A percentile compares a stretch with the other conserved stretches of the same genome.
phyloP scores from a whole-genome alignment of 2,797 vertebrate genomes.

The Heliangelus exortis region DNA sequence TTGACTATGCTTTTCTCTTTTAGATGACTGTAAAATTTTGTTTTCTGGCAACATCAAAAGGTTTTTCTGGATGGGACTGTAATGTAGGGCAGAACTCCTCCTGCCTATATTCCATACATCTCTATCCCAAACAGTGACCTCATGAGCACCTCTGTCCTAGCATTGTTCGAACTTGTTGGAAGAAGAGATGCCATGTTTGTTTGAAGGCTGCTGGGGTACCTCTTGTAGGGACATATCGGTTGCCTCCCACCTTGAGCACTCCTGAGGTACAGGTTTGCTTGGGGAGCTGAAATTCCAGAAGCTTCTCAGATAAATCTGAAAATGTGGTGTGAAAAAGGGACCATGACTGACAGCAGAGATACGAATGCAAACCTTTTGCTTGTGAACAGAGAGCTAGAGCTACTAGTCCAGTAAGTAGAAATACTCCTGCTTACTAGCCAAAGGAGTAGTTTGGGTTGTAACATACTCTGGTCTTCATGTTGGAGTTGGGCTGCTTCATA shows the following conservation, averaged over 20 bases:
- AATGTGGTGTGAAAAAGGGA: neutral
- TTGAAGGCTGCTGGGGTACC: neutral
- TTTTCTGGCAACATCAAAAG: neutral
- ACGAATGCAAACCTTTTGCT: neutral
- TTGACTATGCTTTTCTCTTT: neutral
- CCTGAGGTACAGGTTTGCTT: neutral
- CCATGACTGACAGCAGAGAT: neutral
- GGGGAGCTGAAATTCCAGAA: neutral
- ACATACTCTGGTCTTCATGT: neutral
- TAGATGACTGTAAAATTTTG: neutral
- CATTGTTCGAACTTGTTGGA: neutral
- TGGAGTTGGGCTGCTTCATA: neutral
- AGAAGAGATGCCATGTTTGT: neutral
- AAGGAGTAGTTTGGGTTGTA: neutral
- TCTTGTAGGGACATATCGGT: neutral
- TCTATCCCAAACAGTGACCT: neutral
- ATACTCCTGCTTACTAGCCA: neutral
- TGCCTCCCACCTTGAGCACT: neutral
- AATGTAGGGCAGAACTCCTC: neutral
- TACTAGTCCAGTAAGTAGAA: neutral
- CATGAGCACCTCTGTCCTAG: neutral
- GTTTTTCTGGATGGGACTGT: neutral
- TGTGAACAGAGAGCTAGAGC: neutral
- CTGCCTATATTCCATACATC: neutral
- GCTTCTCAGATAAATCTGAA: neutral